phyloP scores from a whole-genome alignment of 2,888 invertebrate species.

The Nemoura dubitans region DNA sequence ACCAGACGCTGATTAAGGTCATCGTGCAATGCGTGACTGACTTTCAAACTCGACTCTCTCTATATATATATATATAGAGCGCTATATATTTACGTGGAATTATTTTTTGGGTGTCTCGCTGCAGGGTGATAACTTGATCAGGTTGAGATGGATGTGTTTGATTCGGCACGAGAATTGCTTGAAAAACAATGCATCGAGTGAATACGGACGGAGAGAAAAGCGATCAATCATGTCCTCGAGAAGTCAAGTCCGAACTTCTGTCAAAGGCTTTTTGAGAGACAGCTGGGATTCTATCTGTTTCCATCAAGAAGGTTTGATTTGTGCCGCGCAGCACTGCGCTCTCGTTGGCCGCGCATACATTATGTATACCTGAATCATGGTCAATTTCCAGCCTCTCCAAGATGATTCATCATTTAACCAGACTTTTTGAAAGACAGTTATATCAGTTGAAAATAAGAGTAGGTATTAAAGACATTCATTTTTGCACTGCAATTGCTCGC shows the following conservation, averaged over 20 bases:
- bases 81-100: not conserved
- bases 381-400: no score
- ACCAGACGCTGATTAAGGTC: conserved; percentile 38
- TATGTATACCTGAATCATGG: not conserved
- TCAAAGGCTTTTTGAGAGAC: not conserved
- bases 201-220: not conserved
- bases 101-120: not conserved
- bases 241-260: not conserved
- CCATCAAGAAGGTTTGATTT: not conserved
- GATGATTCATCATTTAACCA: no score
- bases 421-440: no score
- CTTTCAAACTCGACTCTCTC: not conserved
- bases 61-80: no score
- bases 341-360: not conserved
- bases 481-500: no score
- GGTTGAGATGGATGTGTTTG: not conserved
- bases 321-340: not conserved
- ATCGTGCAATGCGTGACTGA: conserved; percentile 17
- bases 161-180: not conserved
- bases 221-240: not conserved
- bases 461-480: no score
- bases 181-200: conserved; percentile 4
- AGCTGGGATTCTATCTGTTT: not conserved
- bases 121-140: not conserved
- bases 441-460: no score